These are phyloP conservation scores for Hylaeus anthracinus DNA, from an alignment of 1,140 invertebrate genomes.

Conservation along the genomic window DNA sequence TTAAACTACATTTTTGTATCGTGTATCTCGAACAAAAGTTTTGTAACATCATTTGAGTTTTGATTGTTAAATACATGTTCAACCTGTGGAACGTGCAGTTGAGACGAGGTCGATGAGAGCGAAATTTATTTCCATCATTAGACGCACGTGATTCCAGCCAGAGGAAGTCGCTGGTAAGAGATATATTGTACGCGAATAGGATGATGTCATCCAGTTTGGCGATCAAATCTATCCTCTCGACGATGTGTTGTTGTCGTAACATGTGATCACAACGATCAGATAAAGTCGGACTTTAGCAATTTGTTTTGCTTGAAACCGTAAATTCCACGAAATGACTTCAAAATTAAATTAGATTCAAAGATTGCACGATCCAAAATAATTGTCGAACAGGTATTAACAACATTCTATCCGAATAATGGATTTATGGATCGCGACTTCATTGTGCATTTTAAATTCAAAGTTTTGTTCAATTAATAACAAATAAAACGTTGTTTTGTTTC, in stretches of 20 bases:
- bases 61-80: background rate
- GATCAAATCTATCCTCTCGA: background rate
- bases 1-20: no score
- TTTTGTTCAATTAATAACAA: no score
- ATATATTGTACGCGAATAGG: background rate
- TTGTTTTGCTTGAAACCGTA: background rate
- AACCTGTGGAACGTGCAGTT: background rate
- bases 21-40: no score
- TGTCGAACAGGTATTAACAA: no score
- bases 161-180: background rate
- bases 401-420: no score
- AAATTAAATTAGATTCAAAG: no score
- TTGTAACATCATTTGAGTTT: background rate
- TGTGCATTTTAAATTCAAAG: no score
- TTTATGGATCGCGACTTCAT: no score
- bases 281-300: background rate
- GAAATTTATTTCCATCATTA: background rate
- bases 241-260: background rate
- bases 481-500: no score
- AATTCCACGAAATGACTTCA: background rate
- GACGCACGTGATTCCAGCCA: background rate
- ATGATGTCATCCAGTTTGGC: constrained; percentile 23
- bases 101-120: background rate
- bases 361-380: no score
- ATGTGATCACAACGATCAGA: background rate